A percentile compares a stretch with the other conserved stretches of the same genome.
These are phyloP conservation scores for Gymnocypris eckloni DNA, from an alignment of 2,797 vertebrate species.

Conservation along the genomic window DNA sequence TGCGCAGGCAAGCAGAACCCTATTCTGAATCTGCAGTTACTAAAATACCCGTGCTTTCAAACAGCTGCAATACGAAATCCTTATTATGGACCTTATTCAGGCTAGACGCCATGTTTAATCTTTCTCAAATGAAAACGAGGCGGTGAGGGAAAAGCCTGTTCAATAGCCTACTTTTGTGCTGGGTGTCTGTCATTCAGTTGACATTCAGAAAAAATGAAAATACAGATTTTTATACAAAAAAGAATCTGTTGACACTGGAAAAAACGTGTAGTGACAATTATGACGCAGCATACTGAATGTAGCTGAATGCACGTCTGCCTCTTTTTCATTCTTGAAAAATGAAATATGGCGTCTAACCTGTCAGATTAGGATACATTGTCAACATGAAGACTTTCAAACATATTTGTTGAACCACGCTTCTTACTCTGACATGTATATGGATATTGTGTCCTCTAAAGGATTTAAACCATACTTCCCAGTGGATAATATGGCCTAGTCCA, in stretches of 20 bases:
- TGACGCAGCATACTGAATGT: background rate
- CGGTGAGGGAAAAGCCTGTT: background rate
- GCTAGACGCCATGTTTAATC: slow-evolving; percentile 22
- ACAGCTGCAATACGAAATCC: slow-evolving; percentile 81
- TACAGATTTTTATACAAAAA: background rate
- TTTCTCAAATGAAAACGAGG: background rate
- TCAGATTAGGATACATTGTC: background rate
- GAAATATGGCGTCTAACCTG: background rate
- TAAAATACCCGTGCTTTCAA: slow-evolving; percentile 66
- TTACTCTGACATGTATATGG: background rate
- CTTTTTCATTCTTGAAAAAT: background rate
- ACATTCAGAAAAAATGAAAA: background rate
- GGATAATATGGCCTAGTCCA: background rate
- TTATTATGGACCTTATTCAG: slow-evolving; percentile 10
- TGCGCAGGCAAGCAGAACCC: slow-evolving; percentile 88
- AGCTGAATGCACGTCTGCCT: background rate
- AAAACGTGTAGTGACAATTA: background rate
- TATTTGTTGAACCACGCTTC: background rate
- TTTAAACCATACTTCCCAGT: slow-evolving; percentile 26
- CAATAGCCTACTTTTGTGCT: background rate
- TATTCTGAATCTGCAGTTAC: slow-evolving; percentile 73
- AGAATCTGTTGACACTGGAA: background rate
- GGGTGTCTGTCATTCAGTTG: background rate
- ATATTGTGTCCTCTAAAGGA: background rate
- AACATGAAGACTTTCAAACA: background rate